phyloP scores from a whole-genome alignment of 64 coral and sea anemone species.

The Montipora foliosa region DNA sequence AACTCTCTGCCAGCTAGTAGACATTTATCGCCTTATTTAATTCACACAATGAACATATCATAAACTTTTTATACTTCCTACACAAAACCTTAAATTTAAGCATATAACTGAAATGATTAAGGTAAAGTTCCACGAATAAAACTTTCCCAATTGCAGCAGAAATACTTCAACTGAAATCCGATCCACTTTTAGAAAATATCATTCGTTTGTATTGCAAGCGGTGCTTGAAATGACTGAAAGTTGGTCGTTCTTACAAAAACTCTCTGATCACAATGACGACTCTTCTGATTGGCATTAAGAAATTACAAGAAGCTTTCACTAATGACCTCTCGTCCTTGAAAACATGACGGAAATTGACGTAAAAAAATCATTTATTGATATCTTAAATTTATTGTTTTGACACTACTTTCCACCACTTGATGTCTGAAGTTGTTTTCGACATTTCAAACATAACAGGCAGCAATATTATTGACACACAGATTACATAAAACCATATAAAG shows the following conservation, averaged over 20 bases:
- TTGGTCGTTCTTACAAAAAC: not conserved
- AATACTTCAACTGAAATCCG: not conserved
- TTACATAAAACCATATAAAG: not conserved
- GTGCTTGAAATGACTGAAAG: not conserved
- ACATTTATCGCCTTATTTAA: not conserved
- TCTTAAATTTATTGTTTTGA: not conserved
- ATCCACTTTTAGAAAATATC: not conserved
- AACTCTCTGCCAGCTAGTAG: not conserved
- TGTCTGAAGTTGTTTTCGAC: not conserved
- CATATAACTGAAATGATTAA: not conserved
- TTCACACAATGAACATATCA: not conserved
- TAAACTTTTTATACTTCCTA: not conserved
- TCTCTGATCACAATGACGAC: not conserved
- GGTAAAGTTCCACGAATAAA: not conserved
- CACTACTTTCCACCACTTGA: not conserved
- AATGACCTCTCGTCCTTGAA: not conserved
- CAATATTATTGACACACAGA: not conserved
- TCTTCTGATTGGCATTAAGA: not conserved
- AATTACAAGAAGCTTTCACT: not conserved
- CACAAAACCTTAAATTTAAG: not conserved
- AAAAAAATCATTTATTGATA: not conserved
- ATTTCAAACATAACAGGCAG: not conserved
- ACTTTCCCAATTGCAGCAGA: not conserved
- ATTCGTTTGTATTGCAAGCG: not conserved
- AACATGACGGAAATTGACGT: not conserved